Conservation (phyloP, 1,140 invertebrate genomes). For the Cydia splendana region DNA sequence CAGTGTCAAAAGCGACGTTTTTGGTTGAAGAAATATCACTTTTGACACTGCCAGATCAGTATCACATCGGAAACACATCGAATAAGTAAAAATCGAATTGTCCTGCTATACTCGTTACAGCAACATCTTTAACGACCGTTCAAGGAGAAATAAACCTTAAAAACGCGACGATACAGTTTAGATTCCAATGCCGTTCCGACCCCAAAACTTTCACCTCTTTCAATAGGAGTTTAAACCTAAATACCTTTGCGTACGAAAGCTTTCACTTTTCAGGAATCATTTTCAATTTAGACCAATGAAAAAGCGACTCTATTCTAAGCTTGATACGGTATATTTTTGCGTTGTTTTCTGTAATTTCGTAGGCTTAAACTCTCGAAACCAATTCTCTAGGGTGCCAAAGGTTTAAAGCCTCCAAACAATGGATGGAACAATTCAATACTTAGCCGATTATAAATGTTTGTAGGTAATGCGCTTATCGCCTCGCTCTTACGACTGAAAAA, state of each 20-base stretch:
- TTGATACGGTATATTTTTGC: conserved; percentile 47
- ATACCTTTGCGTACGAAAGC: conserved; percentile 77
- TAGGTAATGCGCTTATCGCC: conserved; percentile 73
- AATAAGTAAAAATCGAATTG: too few species aligned
- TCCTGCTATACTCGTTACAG: conserved; percentile 64
- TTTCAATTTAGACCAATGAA: conserved; percentile 45
- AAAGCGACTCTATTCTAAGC: conserved; percentile 51
- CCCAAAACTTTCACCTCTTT: conserved; percentile 78
- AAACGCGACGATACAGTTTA: conserved; percentile 42
- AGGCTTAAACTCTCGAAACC: conserved; percentile 77
- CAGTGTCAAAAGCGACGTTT: too few species aligned
- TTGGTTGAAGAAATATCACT: too few species aligned
- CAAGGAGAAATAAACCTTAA: conserved; percentile 50
- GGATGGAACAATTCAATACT: conserved; percentile 78
- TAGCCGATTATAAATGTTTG: conserved; percentile 77
- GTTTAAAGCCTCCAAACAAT: conserved; percentile 75
- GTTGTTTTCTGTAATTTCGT: conserved; percentile 67
- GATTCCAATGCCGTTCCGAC: conserved; percentile 41
- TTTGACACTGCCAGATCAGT: too few species aligned
- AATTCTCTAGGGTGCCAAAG: conserved; percentile 70
- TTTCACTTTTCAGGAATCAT: conserved; percentile 79
- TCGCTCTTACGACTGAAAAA: conserved; percentile 5
- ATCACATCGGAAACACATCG: too few species aligned
- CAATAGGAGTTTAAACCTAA: conserved; percentile 79
- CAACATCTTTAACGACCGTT: conserved; percentile 69